These are phyloP conservation scores for Peromyscus polionotus DNA, from an alignment of 2,113 vertebrate genomes.

Conservation along the genomic window DNA sequence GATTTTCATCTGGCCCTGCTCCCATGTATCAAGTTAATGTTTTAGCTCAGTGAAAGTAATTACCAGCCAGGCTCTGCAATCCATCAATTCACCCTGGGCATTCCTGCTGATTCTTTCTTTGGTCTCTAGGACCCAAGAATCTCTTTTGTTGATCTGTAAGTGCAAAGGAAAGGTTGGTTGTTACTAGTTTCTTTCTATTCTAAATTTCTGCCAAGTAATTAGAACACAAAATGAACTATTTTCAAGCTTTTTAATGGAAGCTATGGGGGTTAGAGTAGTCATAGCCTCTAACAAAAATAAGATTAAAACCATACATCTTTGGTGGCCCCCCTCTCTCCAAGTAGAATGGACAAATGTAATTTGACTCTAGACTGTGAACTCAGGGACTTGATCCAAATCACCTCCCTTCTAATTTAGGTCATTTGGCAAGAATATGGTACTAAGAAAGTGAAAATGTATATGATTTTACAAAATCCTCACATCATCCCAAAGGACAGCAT, in stretches of 20 bases:
- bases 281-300: constrained; percentile 70
- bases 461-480: constrained; percentile 50
- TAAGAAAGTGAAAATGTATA: constrained; percentile 68
- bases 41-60: constrained; percentile 79
- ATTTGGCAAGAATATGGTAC: constrained; percentile 58
- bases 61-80: constrained; percentile 73
- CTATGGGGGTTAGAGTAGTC: constrained; percentile 49
- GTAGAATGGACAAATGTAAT: constrained; percentile 73
- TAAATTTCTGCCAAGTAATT: constrained; percentile 80
- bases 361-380: constrained; percentile 67
- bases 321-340: constrained; percentile 45
- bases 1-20: constrained; percentile 64
- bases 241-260: constrained; percentile 67
- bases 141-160: constrained; percentile 77
- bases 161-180: constrained; percentile 71
- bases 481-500: neutral
- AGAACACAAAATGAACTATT: constrained; percentile 79
- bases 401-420: constrained; percentile 67
- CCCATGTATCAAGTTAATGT: constrained; percentile 66
- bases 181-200: constrained; percentile 69
- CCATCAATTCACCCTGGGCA: constrained; percentile 70
- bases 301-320: constrained; percentile 77
- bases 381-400: constrained; percentile 72
- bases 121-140: constrained; percentile 80
- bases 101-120: constrained; percentile 76